phyloP scores from a whole-genome alignment of 2,888 invertebrate species.

The Lithophane leautieri region DNA sequence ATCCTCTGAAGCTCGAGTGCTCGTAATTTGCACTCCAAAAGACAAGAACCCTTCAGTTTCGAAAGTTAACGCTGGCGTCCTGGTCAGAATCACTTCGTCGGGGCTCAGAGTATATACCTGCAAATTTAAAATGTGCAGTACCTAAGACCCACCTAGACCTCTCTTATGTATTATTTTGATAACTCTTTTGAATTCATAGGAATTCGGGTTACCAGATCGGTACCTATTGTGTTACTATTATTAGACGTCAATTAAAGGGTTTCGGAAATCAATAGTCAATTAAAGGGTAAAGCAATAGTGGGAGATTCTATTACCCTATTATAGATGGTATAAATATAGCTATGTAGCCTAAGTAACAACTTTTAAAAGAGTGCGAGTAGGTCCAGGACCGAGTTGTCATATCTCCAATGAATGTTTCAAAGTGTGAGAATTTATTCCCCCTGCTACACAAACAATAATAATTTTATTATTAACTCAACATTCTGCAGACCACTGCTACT shows the following conservation, averaged over 20 bases:
- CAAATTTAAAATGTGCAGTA: constrained; percentile 40
- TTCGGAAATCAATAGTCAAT: constrained; percentile 34
- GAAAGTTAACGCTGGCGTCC: constrained; percentile 75
- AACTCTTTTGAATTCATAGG: neutral
- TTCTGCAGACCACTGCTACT: neutral
- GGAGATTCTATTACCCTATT: neutral
- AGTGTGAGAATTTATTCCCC: neutral
- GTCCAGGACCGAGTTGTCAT: neutral
- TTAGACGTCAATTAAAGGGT: neutral
- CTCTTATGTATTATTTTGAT: neutral
- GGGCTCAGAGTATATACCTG: constrained; percentile 86
- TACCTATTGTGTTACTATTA: neutral
- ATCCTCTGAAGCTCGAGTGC: constrained; percentile 79
- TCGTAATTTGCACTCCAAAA: constrained; percentile 82
- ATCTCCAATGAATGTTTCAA: neutral
- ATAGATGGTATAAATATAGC: neutral
- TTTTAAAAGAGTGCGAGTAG: too few species aligned
- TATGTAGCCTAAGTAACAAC: neutral
- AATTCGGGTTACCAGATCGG: neutral
- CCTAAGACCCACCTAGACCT: too few species aligned
- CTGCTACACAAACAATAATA: neutral
- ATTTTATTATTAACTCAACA: neutral
- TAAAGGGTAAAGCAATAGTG: constrained; percentile 18
- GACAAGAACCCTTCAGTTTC: constrained; percentile 77
- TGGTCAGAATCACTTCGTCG: constrained; percentile 81